A percentile compares a stretch with the other conserved stretches of the same genome.
Evolutionary conservation across 2,888 invertebrate species (phyloP).

Genomic region (Drosophila yooni): DNA sequence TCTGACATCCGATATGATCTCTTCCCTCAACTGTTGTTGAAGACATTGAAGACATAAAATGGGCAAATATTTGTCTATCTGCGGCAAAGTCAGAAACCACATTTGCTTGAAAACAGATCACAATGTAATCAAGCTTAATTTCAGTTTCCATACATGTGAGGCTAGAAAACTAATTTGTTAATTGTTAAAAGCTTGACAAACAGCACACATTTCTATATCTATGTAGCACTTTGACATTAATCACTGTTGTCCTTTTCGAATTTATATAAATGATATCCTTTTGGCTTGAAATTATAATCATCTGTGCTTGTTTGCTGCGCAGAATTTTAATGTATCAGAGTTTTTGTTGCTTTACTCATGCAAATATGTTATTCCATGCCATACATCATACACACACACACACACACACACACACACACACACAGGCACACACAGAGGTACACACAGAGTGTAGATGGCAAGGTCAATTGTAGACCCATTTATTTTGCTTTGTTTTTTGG

Average conservation of each 20-base stretch:
- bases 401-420: conserved; percentile 7
- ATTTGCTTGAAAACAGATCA: conserved; percentile 8
- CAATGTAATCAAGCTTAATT: background rate
- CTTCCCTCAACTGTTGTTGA: background rate
- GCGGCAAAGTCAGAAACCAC: background rate
- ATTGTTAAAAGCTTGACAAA: background rate
- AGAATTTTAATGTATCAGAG: conserved; percentile 42
- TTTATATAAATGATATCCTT: background rate
- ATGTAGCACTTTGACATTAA: background rate
- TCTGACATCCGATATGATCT: conserved; percentile 7
- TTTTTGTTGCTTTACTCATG: conserved; percentile 18
- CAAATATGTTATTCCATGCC: conserved; percentile 3
- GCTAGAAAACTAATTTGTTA: background rate
- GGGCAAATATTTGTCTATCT: background rate
- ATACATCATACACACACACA: conserved; percentile 5
- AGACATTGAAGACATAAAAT: background rate
- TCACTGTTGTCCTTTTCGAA: background rate
- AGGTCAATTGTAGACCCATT: conserved; percentile 57
- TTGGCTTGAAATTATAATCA: background rate
- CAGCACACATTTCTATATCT: background rate
- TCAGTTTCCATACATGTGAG: background rate
- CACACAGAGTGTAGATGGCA: conserved; percentile 5
- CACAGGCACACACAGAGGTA: background rate
- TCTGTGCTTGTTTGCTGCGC: conserved; percentile 35
- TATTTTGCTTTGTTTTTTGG: conserved; percentile 24